Base-by-base conservation (phyloP, 1,140 invertebrate species). In the Solenopsis invicta region DNA sequence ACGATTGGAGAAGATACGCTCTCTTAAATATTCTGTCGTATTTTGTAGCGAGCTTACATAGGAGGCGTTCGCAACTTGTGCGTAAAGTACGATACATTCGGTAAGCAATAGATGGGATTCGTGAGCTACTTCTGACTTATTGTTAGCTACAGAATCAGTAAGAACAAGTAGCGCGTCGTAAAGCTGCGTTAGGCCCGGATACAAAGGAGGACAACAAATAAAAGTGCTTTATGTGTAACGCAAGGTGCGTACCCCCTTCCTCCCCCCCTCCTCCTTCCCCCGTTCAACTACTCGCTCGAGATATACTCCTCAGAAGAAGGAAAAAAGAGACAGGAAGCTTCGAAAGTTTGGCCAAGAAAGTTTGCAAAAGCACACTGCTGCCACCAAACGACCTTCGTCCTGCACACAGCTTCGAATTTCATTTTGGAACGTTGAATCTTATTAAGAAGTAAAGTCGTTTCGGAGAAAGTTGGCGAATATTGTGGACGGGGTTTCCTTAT, bases 381-480 rank as follows among this genome's bases (percentile, higher is more conserved):
- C 84, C 89, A 74, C 64, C 76, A 87, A 89, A 90, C 89, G 87
- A 91, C 82, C 86, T 86, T 86, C 89, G 64, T 87, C 89, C 87
- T 76, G 54, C 89, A 88, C 82, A 86, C 84, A 87, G 89, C 85
- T 91, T 91, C 90, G 88, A 91, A 91, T 91, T 91, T 91, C 90
- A 91, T 91, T 91, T 91, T 89, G 90, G 78, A 85, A 90, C 90
- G 89, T 85, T 90, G 90, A 91, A 91, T 91, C 90, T 91, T 91
- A 91, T 91, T 91, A 91, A 91, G 90, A 91, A 91, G 90, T 91
- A 91, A 91, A 91, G 89, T 91, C 90, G 90, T 91, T 91, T 84
- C 48, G 74, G 66, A 16, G 66, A 86, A 91, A 91, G 81, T 91
- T 91, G 54, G 81, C 90, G 89, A 91, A 91, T 91, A 91, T 91